These are phyloP conservation scores for Oegoconia quadripuncta DNA, from an alignment of 2,888 invertebrate genomes.

Conservation along the genomic window DNA sequence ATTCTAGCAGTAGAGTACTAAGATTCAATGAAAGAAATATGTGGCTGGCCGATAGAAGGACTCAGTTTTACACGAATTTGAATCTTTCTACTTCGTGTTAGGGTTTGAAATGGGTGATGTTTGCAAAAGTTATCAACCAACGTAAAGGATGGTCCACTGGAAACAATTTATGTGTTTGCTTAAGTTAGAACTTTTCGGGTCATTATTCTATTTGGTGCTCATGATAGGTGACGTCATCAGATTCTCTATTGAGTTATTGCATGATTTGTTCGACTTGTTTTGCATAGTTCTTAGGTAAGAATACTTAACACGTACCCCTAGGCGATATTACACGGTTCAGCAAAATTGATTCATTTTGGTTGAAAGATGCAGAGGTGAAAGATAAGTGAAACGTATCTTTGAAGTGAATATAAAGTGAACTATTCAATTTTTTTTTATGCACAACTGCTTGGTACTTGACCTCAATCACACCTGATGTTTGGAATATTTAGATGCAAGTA, in stretches of 20 bases:
- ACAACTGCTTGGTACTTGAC: too few species aligned
- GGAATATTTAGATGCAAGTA: too few species aligned
- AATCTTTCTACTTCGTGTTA: slow-evolving; percentile 24
- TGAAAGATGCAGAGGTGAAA: too few species aligned
- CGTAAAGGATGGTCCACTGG: slow-evolving; percentile 49
- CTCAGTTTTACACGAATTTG: slow-evolving; percentile 13
- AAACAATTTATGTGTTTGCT: slow-evolving; percentile 67
- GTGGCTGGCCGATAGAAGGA: slow-evolving; percentile 2
- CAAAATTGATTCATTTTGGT: too few species aligned
- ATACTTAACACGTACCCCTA: too few species aligned
- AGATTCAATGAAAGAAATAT: slow-evolving; percentile 14
- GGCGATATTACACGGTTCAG: too few species aligned
- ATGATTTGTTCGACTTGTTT: too few species aligned
- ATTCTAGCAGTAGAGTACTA: slow-evolving; percentile 17
- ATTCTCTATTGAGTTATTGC: slow-evolving; percentile 7
- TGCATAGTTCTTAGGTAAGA: too few species aligned
- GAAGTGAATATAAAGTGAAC: too few species aligned
- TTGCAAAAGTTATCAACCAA: slow-evolving; percentile 35
- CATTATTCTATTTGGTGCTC: slow-evolving; percentile 45
- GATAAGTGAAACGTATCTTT: too few species aligned
- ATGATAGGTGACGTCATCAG: slow-evolving; percentile 13
- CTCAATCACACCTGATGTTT: too few species aligned
- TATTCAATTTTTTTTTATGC: too few species aligned
- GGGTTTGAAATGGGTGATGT: slow-evolving; percentile 23
- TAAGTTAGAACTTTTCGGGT: slow-evolving; percentile 53